Evolutionary conservation across 2,797 vertebrate species (phyloP).

Genomic region (Sternarchorhynchus goeldii): DNA sequence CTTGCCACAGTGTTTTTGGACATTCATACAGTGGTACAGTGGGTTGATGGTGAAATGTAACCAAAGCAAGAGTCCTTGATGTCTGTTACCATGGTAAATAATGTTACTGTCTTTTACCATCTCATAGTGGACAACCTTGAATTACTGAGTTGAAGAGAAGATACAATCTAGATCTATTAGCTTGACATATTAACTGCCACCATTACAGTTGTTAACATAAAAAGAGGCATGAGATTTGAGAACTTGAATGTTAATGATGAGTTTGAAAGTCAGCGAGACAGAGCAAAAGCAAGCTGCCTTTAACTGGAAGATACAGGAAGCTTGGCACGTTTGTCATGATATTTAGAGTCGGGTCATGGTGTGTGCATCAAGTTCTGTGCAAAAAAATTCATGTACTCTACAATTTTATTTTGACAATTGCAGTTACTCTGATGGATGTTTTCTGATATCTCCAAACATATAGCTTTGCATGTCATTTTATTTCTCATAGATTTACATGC

Average conservation of each 20-base stretch:
- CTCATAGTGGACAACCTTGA: background rate
- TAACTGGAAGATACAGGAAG: background rate
- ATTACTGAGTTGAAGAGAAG: too few species aligned
- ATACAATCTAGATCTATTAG: background rate
- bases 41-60: background rate
- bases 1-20: background rate
- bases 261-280: background rate
- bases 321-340: constrained; percentile 4
- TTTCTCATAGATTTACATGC: constrained; percentile 39
- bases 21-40: background rate
- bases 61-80: constrained; percentile 5
- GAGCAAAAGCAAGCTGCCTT: background rate
- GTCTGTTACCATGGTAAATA: background rate
- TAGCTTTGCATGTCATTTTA: constrained; percentile 27
- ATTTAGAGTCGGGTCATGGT: constrained; percentile 1
- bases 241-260: background rate
- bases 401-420: constrained; percentile 18
- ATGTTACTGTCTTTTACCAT: background rate
- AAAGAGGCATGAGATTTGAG: background rate
- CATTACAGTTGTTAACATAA: background rate
- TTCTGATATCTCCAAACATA: constrained; percentile 15
- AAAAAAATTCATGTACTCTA: background rate
- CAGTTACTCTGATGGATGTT: constrained; percentile 17
- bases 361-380: constrained; percentile 1
- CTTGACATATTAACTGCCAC: background rate